Base-by-base conservation (phyloP, 2,888 invertebrate genomes). In the Ecliptopera silaceata region DNA sequence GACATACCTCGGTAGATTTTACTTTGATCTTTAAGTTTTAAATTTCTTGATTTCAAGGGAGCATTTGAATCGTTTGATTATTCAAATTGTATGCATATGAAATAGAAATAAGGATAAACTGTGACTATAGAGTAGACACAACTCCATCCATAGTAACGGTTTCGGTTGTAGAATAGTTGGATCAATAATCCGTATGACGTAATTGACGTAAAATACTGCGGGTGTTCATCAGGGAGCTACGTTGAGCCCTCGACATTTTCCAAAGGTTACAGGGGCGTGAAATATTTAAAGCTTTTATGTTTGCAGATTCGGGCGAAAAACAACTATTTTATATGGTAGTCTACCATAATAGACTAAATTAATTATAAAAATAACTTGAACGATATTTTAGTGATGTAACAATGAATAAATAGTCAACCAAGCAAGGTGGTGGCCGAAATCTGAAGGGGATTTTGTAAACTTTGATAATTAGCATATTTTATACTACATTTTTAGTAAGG, bases 151-250 rank as follows among this genome's bases (percentile, higher is more conserved):
- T 71, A 61, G 75, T 63, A 75, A 77, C 80, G 60, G 63, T 56
- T 60, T 58, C 54, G 57, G 53, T 60, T 62, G 63, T 53, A 65
- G 57, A 69, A n/a, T n/a, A 67, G 80, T 79, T 84, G 72, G 75
- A 82, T 86, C 86, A 75, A 86, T 86, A 82, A 66, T 59, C 61
- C 47, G 58, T 51, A 57, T 79, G 79, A 78, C 79, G 82, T 69
- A 72, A 68, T 56, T 79, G 79, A 78, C 79, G 82, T 69, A 72
- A 68, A 62, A 59, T 62, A 56, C 49, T 65, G 51, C 55, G 61
- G 56, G 59, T 52, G 60, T 65, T 38, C 58, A 46, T 60, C 58
- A 59, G 70, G 73, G 66, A 64, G 57, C 57, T 53, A 56, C 49
- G 41, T 43, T 51, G 55, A 68, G 59, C 65, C 75, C 74, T 48